Evolutionary conservation across 1,140 invertebrate genomes (phyloP).

Genomic region (Stenopsyche tienmushanensis): DNA sequence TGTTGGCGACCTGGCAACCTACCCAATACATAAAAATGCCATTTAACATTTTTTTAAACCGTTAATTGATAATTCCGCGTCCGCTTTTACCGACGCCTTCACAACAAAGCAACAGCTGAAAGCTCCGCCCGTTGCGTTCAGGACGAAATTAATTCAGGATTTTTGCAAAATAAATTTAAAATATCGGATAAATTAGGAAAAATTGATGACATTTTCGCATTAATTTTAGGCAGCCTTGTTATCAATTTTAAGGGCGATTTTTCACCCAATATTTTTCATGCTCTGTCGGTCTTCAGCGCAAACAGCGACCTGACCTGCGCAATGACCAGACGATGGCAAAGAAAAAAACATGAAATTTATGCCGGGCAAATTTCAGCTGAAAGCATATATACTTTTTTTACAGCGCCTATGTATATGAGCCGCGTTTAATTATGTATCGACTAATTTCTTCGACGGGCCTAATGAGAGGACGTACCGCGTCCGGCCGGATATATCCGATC

Average conservation of each 20-base stretch:
- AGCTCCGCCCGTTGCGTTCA: not conserved
- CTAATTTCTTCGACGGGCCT: constrained; percentile 54
- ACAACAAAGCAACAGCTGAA: too few species aligned
- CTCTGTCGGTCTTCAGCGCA: not conserved
- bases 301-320: constrained; percentile 25
- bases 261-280: too few species aligned
- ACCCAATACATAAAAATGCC: not conserved
- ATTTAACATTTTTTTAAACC: not conserved
- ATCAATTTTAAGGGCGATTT: too few species aligned
- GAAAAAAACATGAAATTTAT: constrained; percentile 58
- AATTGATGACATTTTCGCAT: too few species aligned
- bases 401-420: constrained; percentile 54
- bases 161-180: too few species aligned
- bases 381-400: constrained; percentile 57
- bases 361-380: constrained; percentile 50
- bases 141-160: too few species aligned
- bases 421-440: constrained; percentile 58
- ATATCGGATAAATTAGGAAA: too few species aligned
- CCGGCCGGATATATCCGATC: too few species aligned
- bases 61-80: not conserved
- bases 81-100: constrained; percentile 6
- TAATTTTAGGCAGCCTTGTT: too few species aligned
- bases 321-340: constrained; percentile 22
- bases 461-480: constrained; percentile 36
- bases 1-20: too few species aligned